A percentile compares a stretch with the other conserved stretches of the same genome.
Conservation (phyloP, 1,140 invertebrate genomes). For the Parapsyche elsis region DNA sequence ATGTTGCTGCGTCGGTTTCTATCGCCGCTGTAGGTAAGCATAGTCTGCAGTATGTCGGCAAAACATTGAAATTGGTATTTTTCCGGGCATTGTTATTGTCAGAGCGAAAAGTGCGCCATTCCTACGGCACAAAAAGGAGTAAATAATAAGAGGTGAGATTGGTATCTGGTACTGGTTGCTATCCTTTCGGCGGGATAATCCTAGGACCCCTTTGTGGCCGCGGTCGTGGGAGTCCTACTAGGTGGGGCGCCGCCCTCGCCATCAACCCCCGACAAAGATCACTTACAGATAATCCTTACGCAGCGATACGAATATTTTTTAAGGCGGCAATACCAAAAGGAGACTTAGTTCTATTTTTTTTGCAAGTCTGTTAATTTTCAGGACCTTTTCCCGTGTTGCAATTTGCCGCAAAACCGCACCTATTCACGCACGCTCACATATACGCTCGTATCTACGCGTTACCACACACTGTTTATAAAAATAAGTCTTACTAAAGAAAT, state of each 20-base stretch:
- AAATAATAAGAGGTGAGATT: slow-evolving; percentile 33
- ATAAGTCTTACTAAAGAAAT: too few species aligned
- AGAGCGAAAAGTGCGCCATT: background rate
- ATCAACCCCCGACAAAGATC: slow-evolving; percentile 32
- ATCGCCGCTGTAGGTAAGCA: background rate
- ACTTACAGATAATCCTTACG: slow-evolving; percentile 50
- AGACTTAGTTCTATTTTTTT: too few species aligned
- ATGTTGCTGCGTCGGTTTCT: background rate
- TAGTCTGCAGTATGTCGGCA: background rate
- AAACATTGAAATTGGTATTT: background rate
- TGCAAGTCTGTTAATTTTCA: too few species aligned
- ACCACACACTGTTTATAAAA: too few species aligned
- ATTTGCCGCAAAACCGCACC: too few species aligned
- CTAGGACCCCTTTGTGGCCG: background rate
- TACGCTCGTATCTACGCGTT: too few species aligned
- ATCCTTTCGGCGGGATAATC: slow-evolving; percentile 43
- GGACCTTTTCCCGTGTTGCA: too few species aligned
- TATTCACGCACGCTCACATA: too few species aligned
- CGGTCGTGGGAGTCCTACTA: slow-evolving; percentile 1
- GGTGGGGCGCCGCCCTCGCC: background rate
- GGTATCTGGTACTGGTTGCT: slow-evolving; percentile 22
- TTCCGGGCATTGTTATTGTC: background rate
- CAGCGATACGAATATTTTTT: background rate
- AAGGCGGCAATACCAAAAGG: background rate
- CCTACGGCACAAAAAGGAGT: background rate